Conservation (phyloP, 1,140 invertebrate species). For the Formica exsecta region DNA sequence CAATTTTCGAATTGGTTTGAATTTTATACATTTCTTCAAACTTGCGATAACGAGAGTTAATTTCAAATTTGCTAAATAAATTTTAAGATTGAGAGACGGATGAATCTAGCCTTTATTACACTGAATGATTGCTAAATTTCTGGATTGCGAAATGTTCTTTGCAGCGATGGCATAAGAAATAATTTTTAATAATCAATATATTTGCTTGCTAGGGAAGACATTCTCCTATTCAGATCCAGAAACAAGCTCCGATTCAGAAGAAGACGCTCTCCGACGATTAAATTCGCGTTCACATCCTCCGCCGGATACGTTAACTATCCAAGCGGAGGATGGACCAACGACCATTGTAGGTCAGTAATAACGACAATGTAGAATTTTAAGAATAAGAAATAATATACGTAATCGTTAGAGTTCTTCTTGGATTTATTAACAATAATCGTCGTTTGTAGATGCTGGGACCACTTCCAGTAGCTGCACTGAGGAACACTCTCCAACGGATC, state of each 20-base stretch:
- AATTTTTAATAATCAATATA: slow-evolving; percentile 29
- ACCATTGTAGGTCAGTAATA: slow-evolving; percentile 74
- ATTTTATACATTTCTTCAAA: background rate
- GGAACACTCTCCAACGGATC: slow-evolving; percentile 79
- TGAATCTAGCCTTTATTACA: background rate
- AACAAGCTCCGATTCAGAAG: slow-evolving; percentile 92
- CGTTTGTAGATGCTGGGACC: slow-evolving; percentile 75
- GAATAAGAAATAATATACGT: slow-evolving; percentile 7
- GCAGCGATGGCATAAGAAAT: background rate
- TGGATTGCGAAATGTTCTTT: background rate
- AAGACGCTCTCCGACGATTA: slow-evolving; percentile 90
- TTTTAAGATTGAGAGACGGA: background rate
- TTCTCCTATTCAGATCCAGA: slow-evolving; percentile 86
- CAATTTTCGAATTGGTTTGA: background rate
- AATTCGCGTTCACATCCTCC: slow-evolving; percentile 85
- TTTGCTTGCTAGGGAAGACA: slow-evolving; percentile 77
- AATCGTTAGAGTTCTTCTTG: background rate
- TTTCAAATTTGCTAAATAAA: background rate
- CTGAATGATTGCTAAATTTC: background rate
- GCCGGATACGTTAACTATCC: slow-evolving; percentile 84
- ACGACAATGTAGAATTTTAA: background rate
- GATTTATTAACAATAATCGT: background rate
- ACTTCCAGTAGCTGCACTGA: slow-evolving; percentile 78
- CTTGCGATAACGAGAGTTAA: background rate
- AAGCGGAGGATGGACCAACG: slow-evolving; percentile 83